Percentiles rank a stretch among this genome's conserved stretches.
Conservation (phyloP, 2,797 vertebrate genomes). For the Silurus lanzhouensis region DNA sequence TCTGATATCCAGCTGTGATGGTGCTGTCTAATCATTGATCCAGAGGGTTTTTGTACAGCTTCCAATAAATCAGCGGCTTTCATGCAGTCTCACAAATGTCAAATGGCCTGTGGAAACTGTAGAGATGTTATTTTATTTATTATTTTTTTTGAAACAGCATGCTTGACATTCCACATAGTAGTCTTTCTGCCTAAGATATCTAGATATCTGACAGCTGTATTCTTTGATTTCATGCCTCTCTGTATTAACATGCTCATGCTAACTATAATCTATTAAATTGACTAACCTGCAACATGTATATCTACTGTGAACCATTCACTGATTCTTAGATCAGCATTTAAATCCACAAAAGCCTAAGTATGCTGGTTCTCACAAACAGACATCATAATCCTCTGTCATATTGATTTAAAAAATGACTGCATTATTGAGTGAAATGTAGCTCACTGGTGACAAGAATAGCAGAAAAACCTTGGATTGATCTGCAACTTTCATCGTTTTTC, state of each 20-base stretch:
- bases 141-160: neutral
- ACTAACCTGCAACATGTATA: too few species aligned
- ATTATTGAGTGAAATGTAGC: neutral
- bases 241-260: too few species aligned
- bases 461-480: neutral
- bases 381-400: neutral
- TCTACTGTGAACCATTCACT: neutral
- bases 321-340: neutral
- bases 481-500: neutral
- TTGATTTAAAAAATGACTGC: neutral
- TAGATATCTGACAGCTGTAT: neutral
- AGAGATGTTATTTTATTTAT: neutral
- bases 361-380: neutral
- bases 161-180: neutral
- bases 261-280: neutral
- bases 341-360: neutral
- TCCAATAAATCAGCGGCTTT: constrained; percentile 18
- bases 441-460: neutral
- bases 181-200: neutral
- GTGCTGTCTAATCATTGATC: constrained; percentile 7
- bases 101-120: neutral
- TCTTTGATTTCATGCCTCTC: neutral
- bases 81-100: constrained; percentile 1
- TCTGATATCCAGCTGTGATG: constrained; percentile 14
- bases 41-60: neutral